phyloP scores from a whole-genome alignment of 2,113 vertebrate species.

The Clinocottus analis region DNA sequence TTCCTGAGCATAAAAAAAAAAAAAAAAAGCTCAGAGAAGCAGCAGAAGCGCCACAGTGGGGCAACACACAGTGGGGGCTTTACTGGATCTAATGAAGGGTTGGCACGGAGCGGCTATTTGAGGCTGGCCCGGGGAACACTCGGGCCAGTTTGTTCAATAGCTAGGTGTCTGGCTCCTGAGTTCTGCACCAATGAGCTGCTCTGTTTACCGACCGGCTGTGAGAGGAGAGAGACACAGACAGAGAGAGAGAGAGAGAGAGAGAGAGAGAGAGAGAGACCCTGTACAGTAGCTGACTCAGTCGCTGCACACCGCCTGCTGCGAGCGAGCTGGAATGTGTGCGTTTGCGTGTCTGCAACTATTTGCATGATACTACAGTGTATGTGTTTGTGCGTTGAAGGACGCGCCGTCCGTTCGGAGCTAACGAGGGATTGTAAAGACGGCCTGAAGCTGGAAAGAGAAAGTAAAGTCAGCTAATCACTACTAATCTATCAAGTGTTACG shows the following conservation, averaged over 20 bases:
- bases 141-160: conserved; percentile 65
- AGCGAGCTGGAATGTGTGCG: conserved; percentile 36
- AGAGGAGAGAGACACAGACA: conserved; percentile 23
- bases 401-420: background rate
- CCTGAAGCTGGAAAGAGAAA: conserved; percentile 22
- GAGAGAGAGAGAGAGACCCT: conserved; percentile 21
- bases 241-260: conserved; percentile 33
- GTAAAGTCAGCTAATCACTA: conserved; percentile 7
- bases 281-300: conserved; percentile 64
- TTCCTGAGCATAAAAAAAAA: conserved; percentile 51
- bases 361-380: conserved; percentile 31
- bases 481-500: conserved; percentile 4
- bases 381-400: conserved; percentile 2
- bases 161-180: conserved; percentile 70
- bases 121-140: conserved; percentile 66
- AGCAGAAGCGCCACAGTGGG: conserved; percentile 49
- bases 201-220: conserved; percentile 60
- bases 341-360: conserved; percentile 30
- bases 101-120: conserved; percentile 66
- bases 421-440: conserved; percentile 15
- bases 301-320: conserved; percentile 29
- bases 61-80: conserved; percentile 68
- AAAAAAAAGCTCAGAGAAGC: conserved; percentile 46
- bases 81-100: conserved; percentile 75
- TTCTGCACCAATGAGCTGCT: conserved; percentile 57